Conservation (phyloP, 2,113 vertebrate genomes). For the Lamprologus tigripictilis region DNA sequence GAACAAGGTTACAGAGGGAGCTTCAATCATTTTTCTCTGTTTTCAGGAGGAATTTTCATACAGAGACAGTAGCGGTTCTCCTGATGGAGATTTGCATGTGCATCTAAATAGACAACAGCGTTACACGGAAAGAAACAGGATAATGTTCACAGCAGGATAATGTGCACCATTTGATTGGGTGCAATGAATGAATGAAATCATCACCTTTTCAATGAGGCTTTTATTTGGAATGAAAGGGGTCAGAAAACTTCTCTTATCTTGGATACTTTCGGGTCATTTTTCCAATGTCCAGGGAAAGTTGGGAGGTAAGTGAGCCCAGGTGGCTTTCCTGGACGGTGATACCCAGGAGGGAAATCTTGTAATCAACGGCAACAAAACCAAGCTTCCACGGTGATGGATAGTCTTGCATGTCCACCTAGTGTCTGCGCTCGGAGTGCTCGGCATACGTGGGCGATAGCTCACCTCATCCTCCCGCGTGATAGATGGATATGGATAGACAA, state of each 20-base stretch:
- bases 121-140: neutral
- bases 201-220: neutral
- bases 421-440: constrained; percentile 14
- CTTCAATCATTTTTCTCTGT: constrained; percentile 1
- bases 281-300: constrained; percentile 15
- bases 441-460: neutral
- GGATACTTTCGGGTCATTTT: neutral
- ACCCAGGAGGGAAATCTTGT: constrained; percentile 4
- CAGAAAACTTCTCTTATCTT: neutral
- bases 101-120: neutral
- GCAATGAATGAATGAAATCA: neutral
- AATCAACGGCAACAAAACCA: neutral
- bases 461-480: neutral
- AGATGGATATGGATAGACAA: constrained; percentile 10
- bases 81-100: neutral
- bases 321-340: neutral
- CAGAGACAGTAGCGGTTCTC: neutral
- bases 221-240: neutral
- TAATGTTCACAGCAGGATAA: neutral
- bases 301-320: constrained; percentile 28
- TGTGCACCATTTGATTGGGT: neutral
- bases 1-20: constrained; percentile 1
- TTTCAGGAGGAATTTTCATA: neutral
- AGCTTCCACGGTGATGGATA: constrained; percentile 7
- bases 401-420: constrained; percentile 8